Evolutionary conservation across 2,797 vertebrate genomes (phyloP).

Genomic region (Mycteria americana): DNA sequence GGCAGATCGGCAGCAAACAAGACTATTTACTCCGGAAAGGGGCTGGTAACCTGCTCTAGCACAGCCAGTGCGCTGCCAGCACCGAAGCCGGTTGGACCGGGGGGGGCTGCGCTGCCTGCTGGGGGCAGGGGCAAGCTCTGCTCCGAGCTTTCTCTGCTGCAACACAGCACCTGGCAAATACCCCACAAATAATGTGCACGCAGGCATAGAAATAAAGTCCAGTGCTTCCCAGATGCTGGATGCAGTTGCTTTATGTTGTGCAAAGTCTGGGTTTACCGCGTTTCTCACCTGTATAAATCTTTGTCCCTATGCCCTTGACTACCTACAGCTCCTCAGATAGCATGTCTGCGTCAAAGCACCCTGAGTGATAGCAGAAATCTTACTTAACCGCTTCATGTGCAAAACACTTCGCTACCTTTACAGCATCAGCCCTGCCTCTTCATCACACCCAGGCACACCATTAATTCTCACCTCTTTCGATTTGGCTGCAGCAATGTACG

Average conservation of each 20-base stretch:
- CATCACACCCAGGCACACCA: neutral
- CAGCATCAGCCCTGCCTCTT: neutral
- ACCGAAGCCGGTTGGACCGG: rapidly evolving
- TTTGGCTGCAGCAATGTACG: neutral
- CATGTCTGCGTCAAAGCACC: neutral
- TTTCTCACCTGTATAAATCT: neutral
- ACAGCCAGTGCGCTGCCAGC: rapidly evolving
- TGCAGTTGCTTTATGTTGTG: neutral
- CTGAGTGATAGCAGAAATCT: neutral
- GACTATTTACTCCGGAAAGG: neutral
- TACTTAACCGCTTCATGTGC: neutral
- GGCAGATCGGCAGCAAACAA: neutral
- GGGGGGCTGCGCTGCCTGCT: neutral
- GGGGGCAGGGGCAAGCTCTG: neutral
- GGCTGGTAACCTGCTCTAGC: neutral
- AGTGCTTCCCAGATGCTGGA: neutral
- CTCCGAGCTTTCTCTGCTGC: neutral
- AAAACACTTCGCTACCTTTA: neutral
- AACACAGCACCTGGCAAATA: neutral
- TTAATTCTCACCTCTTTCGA: neutral
- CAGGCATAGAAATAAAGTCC: neutral
- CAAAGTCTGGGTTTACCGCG: neutral
- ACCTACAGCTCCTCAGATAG: neutral
- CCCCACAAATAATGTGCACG: rapidly evolving
- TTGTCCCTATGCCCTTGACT: neutral